These are phyloP conservation scores for Zaprionus vittiger DNA, from an alignment of 1,140 invertebrate genomes.

Conservation along the genomic window DNA sequence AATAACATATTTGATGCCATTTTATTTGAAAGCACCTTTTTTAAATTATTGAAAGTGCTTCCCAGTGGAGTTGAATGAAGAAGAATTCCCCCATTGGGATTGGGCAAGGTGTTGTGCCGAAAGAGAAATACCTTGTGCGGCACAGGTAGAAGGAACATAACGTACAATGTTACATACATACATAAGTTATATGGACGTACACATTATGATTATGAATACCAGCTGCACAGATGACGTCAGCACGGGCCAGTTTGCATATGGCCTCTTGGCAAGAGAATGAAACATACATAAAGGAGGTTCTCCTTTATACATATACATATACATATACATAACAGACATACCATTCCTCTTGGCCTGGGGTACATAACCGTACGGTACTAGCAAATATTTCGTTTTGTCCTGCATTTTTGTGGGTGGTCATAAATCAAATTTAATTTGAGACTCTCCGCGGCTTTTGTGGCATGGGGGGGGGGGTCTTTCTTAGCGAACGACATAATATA, in stretches of 20 bases:
- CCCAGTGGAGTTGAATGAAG: too few relatives aligned
- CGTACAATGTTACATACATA: not conserved
- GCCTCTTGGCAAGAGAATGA: constrained; percentile 51
- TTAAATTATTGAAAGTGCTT: too few relatives aligned
- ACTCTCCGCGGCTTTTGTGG: constrained; percentile 57
- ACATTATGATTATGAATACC: not conserved
- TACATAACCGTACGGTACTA: constrained; percentile 23
- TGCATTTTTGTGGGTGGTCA: constrained; percentile 45
- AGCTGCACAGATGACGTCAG: constrained; percentile 59
- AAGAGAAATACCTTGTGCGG: not conserved
- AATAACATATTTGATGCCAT: too few relatives aligned
- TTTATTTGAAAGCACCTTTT: too few relatives aligned
- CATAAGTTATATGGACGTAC: not conserved
- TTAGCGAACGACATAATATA: constrained; percentile 19
- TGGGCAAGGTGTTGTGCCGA: too few relatives aligned
- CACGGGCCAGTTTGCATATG: constrained; percentile 42
- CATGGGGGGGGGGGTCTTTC: constrained; percentile 38
- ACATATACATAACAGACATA: not conserved
- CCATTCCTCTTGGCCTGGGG: not conserved
- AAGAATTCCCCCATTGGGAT: too few relatives aligned
- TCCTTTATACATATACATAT: not conserved
- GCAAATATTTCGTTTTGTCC: constrained; percentile 48
- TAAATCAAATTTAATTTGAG: constrained; percentile 82
- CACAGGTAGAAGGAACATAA: not conserved
- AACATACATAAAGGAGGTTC: constrained; percentile 58